Evolutionary conservation across 2,888 invertebrate species (phyloP), one percentile per base, ranked within the genome.

Genomic region (Creontiades dilutus): DNA sequence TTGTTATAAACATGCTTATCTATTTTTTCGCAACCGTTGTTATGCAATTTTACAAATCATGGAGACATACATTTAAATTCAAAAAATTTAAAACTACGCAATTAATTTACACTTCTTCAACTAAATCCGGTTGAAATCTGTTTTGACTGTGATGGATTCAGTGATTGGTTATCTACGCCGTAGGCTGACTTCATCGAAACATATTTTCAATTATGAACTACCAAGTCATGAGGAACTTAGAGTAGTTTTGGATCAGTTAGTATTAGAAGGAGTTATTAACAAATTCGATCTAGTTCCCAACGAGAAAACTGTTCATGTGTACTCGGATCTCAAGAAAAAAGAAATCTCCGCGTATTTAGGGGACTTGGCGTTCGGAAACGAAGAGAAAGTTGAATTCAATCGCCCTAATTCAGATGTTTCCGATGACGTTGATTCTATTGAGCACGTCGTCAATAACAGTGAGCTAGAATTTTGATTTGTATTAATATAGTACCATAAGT

Each of bases 401-500:
- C 68, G 11, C 1, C 14, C 52, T 16, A 52, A 52, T 52, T 11
- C 52, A 76, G 37, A 13, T 0, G 80, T 7, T 1, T 47, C 80
- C 12, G 23, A 80, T 80, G 80, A 80, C 19, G 80, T 12, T 13
- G 80, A 80, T n/a, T 37, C 13, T 48, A 13, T 80, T 11, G 80
- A 80, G 19, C n/a, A 47, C 37, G 37, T 47, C 37, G 19, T 80
- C 80, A 80, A 80, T 19, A 46, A 80, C 46, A 46, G 80, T 80
- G 14, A 16, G 48, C 19, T 80, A 9, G 4, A 78, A 7, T 4
- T 37, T 2, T 37, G 37, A 37, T 37, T 37, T 7, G 7, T 37
- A 37, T 4, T 7, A 37, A 2, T 7, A 37, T 37, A 37, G 37
- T 37, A 37, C 37, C 37, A 37, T 37, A 37, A 37, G 37, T n/a